Conservation (phyloP, 2,888 invertebrate genomes). For the Lepidochrysops patricia region DNA sequence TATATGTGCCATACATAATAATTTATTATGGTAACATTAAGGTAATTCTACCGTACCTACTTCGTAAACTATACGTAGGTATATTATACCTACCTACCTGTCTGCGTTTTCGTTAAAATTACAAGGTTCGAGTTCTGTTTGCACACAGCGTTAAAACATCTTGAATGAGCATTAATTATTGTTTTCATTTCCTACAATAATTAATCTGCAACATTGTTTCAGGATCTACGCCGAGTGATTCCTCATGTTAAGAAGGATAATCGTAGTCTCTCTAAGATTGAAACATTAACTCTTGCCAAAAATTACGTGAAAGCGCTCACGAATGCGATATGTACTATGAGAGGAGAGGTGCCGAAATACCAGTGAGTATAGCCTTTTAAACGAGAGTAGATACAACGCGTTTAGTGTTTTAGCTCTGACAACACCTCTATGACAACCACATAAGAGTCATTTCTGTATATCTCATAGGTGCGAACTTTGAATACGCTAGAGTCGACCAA, state of each 20-base stretch:
- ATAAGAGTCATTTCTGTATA: too few species aligned
- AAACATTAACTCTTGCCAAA: conserved; percentile 90
- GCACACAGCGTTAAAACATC: background rate
- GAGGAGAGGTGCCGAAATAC: conserved; percentile 75
- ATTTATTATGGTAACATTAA: too few species aligned
- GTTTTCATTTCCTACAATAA: conserved; percentile 1
- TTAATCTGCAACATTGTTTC: conserved; percentile 33
- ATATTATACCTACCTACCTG: too few species aligned
- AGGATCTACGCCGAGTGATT: conserved; percentile 88
- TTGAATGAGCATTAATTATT: background rate
- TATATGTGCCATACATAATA: too few species aligned
- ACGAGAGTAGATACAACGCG: too few species aligned
- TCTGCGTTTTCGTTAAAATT: too few species aligned
- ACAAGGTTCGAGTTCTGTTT: background rate
- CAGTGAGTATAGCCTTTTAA: conserved; percentile 54
- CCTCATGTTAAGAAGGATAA: conserved; percentile 90
- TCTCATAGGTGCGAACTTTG: too few species aligned
- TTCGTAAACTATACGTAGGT: too few species aligned
- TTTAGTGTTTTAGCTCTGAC: too few species aligned
- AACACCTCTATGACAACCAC: too few species aligned
- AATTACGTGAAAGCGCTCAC: conserved; percentile 93
- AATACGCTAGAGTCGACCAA: too few species aligned
- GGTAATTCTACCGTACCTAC: too few species aligned
- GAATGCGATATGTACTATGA: conserved; percentile 87
- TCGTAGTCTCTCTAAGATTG: conserved; percentile 89